phyloP scores from a whole-genome alignment of 2,797 vertebrate genomes.

The Mormyrus proboscirostris region DNA sequence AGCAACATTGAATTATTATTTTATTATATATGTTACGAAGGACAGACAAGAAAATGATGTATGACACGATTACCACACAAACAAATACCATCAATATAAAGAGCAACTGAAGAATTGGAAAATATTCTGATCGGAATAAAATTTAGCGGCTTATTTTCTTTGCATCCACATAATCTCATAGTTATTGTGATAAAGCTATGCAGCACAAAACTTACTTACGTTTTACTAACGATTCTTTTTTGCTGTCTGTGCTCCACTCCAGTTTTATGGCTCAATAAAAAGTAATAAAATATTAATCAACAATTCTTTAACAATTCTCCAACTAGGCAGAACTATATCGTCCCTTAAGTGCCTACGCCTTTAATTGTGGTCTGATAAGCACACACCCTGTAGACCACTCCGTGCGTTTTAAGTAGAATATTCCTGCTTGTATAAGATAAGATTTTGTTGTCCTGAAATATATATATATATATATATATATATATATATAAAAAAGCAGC shows the following conservation, averaged over 20 bases:
- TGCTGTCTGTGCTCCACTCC: not conserved
- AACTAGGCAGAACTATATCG: not conserved
- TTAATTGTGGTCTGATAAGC: not conserved
- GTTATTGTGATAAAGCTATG: not conserved
- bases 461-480: not conserved
- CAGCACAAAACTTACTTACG: not conserved
- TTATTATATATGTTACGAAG: not conserved
- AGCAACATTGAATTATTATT: not conserved
- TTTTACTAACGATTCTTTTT: slow-evolving; percentile 1
- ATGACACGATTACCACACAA: not conserved
- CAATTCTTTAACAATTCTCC: not conserved
- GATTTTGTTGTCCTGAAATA: not conserved
- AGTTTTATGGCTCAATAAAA: not conserved
- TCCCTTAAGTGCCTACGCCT: not conserved
- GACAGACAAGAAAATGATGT: not conserved
- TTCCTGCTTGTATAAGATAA: not conserved
- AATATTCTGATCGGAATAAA: not conserved
- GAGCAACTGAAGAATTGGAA: not conserved
- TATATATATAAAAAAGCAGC: not conserved
- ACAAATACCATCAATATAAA: not conserved
- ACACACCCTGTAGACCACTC: not conserved
- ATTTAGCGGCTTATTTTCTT: not conserved
- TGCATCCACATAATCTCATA: not conserved
- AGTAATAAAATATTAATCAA: slow-evolving; percentile 5
- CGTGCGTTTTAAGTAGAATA: not conserved